These are phyloP conservation scores for Acarapis woodi DNA, from an alignment of 1,140 invertebrate genomes.

Conservation along the genomic window DNA sequence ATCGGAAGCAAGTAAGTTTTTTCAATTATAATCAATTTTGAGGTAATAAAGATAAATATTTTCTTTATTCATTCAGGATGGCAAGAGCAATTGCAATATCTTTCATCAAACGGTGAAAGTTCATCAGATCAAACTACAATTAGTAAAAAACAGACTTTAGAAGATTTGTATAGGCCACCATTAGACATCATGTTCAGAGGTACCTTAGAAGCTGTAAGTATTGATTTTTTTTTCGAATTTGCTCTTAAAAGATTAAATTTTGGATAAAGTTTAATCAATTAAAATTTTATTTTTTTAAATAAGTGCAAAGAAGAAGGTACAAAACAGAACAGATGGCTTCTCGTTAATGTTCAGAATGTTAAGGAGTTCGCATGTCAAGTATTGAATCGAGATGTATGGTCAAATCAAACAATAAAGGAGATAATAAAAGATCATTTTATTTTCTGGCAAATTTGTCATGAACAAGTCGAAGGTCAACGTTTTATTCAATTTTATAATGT, in stretches of 20 bases:
- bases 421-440: slow-evolving; percentile 37
- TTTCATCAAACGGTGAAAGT: slow-evolving; percentile 14
- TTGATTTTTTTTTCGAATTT: slow-evolving; percentile 2
- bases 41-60: too few relatives aligned
- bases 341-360: slow-evolving; percentile 46
- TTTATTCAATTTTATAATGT: slow-evolving; percentile 40
- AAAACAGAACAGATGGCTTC: slow-evolving; percentile 32
- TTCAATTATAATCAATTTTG: not conserved
- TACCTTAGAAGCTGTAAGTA: slow-evolving; percentile 23
- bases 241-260: not conserved
- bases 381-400: slow-evolving; percentile 47
- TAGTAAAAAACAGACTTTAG: slow-evolving; percentile 27
- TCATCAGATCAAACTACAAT: not conserved
- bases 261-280: slow-evolving; percentile 5
- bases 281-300: slow-evolving; percentile 7
- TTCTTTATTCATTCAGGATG: slow-evolving; percentile 16
- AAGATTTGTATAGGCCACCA: slow-evolving; percentile 42
- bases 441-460: slow-evolving; percentile 44
- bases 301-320: slow-evolving; percentile 30
- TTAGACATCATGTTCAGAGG: slow-evolving; percentile 36
- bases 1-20: slow-evolving; percentile 26
- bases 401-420: slow-evolving; percentile 29
- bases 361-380: slow-evolving; percentile 39
- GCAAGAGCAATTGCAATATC: slow-evolving; percentile 21
- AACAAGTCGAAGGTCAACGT: slow-evolving; percentile 31